Evolutionary conservation across 1,140 invertebrate species (phyloP), one percentile per base, ranked within the genome.

Genomic region (Aleiodes sp.): DNA sequence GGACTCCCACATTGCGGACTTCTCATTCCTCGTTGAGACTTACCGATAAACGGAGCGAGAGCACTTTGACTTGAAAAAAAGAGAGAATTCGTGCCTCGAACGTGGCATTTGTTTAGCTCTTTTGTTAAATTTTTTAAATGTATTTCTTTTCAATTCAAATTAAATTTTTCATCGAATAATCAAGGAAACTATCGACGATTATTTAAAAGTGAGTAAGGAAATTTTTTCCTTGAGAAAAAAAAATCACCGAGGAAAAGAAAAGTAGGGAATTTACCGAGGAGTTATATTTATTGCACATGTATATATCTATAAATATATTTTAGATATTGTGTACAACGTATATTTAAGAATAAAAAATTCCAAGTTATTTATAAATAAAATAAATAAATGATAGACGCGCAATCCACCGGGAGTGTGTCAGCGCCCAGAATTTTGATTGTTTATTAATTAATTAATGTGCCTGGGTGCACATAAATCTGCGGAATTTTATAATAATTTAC

Each of bases 1-100:
- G 37, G n/a, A n/a, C n/a, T n/a, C n/a, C n/a, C 19, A 14, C 21
- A 43, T 43, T 35, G 7, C 62, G 24, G 29, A 28, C 33, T 57
- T 16, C 31, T 67, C 65, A 67, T 39, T 67, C 65, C 52, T 67
- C 41, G 65, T 67, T 67, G 31, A 67, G 31, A 37, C 52, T 28
- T 67, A n/a, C 29, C 16, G 10, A 8, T 10, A 59, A 33, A 26
- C 33, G 26, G 9, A 35, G 10, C 28, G 33, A 28, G 6, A 24
- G 28, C n/a, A 41, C 41, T 26, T 43, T 26, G 16, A 41, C 60
- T n/a, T n/a, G 19, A 9, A 37, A 37, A 24, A 21, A 21, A 10
- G 12, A n/a, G 24, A 14, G 16, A 14, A 28, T 60, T 60, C 10
- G 19, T 6, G 19, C 4, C 10, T 2, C 7, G 19, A 43, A 43